A percentile compares a stretch with the other conserved stretches of the same genome.
These are phyloP conservation scores for Drosophila sechellia DNA, from an alignment of 1,140 invertebrate species.

Conservation along the genomic window DNA sequence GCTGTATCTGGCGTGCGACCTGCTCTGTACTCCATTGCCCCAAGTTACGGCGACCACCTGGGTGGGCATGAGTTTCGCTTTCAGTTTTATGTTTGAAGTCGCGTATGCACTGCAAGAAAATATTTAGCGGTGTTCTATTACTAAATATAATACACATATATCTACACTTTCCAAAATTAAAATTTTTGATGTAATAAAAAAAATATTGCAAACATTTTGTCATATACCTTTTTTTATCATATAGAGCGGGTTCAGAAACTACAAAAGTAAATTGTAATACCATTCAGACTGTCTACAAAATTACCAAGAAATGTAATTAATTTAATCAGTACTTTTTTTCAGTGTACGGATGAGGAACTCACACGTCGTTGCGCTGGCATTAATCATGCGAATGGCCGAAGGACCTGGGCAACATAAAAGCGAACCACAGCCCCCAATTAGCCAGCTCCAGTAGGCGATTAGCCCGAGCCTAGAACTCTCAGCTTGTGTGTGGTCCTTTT, in stretches of 20 bases:
- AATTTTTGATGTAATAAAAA: too few species aligned
- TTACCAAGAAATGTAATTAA: too few species aligned
- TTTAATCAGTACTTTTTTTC: not conserved
- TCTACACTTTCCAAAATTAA: too few species aligned
- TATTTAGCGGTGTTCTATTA: not conserved
- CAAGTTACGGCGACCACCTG: constrained; percentile 43
- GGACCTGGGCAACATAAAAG: constrained; percentile 20
- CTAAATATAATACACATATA: too few species aligned
- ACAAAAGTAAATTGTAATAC: too few species aligned
- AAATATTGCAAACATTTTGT: too few species aligned
- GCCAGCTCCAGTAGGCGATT: constrained; percentile 41
- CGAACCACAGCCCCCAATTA: constrained; percentile 63
- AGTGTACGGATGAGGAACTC: constrained; percentile 53
- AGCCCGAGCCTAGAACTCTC: constrained; percentile 43
- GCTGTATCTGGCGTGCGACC: constrained; percentile 61
- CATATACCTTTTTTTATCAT: too few species aligned
- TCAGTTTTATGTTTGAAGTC: constrained; percentile 73
- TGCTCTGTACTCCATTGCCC: constrained; percentile 32
- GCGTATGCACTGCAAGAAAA: constrained; percentile 17
- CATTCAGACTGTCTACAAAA: too few species aligned
- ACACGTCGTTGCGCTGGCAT: constrained; percentile 76
- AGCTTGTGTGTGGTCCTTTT: constrained; percentile 59
- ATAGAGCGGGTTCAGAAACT: too few species aligned
- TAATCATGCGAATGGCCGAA: constrained; percentile 61
- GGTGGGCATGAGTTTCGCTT: constrained; percentile 75